Evolutionary conservation across 1,140 invertebrate genomes (phyloP).

Genomic region (Lasaia peninsularis): DNA sequence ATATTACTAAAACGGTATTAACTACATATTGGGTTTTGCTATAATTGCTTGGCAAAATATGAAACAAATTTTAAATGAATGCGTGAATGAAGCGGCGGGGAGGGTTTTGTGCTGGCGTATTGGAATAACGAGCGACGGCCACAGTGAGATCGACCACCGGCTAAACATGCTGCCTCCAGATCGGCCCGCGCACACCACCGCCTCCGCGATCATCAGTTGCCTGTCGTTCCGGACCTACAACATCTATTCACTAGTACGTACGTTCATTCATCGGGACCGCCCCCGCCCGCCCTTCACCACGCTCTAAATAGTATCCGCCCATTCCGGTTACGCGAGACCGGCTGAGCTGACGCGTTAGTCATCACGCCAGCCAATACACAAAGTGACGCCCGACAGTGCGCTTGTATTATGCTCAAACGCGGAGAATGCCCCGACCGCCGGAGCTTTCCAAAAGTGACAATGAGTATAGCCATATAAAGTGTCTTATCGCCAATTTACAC

Average conservation of each 20-base stretch:
- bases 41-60: too few species aligned
- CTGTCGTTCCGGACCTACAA: slow-evolving; percentile 60
- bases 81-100: slow-evolving; percentile 37
- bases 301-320: slow-evolving; percentile 67
- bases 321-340: slow-evolving; percentile 46
- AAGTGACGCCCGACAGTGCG: slow-evolving; percentile 46
- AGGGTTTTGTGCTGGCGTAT: slow-evolving; percentile 23
- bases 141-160: slow-evolving; percentile 45
- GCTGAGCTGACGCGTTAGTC: slow-evolving; percentile 41
- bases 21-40: too few species aligned
- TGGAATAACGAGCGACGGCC: slow-evolving; percentile 24
- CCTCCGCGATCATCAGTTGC: slow-evolving; percentile 61
- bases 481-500: slow-evolving; percentile 72
- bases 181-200: slow-evolving; percentile 50
- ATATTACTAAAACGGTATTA: too few species aligned
- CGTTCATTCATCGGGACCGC: slow-evolving; percentile 64
- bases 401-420: slow-evolving; percentile 53
- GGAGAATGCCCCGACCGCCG: slow-evolving; percentile 51
- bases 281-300: slow-evolving; percentile 49
- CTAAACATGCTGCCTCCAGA: slow-evolving; percentile 62
- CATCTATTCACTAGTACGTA: slow-evolving; percentile 71
- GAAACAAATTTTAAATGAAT: too few species aligned
- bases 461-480: slow-evolving; percentile 65
- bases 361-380: slow-evolving; percentile 53
- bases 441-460: slow-evolving; percentile 39